Conservation (phyloP, 2,888 invertebrate genomes). For the Scaptomyza cyrtandrae region DNA sequence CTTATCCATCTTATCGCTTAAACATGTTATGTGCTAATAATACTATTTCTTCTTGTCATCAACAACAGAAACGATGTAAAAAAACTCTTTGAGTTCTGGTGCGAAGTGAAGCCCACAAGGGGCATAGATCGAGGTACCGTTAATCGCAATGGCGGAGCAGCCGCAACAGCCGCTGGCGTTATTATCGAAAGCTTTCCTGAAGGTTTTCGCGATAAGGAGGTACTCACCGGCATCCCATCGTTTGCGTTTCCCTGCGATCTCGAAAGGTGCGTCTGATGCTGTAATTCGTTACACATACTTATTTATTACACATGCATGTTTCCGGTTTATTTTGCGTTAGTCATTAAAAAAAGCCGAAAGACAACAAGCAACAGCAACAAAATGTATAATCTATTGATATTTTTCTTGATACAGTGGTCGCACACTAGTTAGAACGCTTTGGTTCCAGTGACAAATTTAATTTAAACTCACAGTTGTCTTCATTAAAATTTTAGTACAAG, state of each 20-base stretch:
- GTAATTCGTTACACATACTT: slow-evolving; percentile 19
- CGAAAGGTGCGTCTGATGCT: slow-evolving; percentile 88
- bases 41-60: slow-evolving; percentile 22
- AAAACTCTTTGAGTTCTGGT: slow-evolving; percentile 85
- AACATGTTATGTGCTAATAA: slow-evolving; percentile 6
- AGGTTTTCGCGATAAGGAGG: slow-evolving; percentile 92
- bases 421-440: background rate
- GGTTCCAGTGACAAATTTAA: background rate
- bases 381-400: slow-evolving; percentile 42
- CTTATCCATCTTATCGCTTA: background rate
- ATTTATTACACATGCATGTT: slow-evolving; percentile 13
- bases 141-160: slow-evolving; percentile 50
- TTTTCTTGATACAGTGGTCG: slow-evolving; percentile 38
- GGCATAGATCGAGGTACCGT: slow-evolving; percentile 68
- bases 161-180: slow-evolving; percentile 83
- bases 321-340: slow-evolving; percentile 14
- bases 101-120: slow-evolving; percentile 81
- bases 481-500: background rate
- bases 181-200: slow-evolving; percentile 94
- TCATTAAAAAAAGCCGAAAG: slow-evolving; percentile 26
- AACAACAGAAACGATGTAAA: slow-evolving; percentile 83
- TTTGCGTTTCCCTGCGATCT: slow-evolving; percentile 95
- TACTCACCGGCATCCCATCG: slow-evolving; percentile 93
- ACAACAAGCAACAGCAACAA: slow-evolving; percentile 29
- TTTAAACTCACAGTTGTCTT: background rate